phyloP scores from a whole-genome alignment of 2,888 invertebrate genomes.

The Ophion obscuratus region DNA sequence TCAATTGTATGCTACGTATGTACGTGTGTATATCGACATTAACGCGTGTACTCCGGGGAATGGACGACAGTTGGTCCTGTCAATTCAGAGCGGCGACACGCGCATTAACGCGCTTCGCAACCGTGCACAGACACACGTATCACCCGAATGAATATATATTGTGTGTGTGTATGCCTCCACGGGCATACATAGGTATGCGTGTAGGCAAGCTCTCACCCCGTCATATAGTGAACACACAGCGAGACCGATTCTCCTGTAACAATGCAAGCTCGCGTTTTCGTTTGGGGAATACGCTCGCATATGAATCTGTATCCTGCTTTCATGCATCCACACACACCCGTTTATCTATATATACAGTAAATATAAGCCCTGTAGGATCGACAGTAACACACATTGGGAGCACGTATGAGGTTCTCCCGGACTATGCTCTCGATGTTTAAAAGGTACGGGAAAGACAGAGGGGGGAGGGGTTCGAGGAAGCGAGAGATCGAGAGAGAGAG shows the following conservation, averaged over 20 bases:
- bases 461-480: slow-evolving; percentile 40
- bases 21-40: slow-evolving; percentile 48
- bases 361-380: not conserved
- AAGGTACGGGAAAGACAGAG: not conserved
- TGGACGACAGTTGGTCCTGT: slow-evolving; percentile 75
- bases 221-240: slow-evolving; percentile 17
- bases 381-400: not conserved
- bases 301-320: slow-evolving; percentile 51
- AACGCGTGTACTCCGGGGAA: slow-evolving; percentile 67
- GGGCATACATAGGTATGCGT: not conserved
- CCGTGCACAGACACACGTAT: slow-evolving; percentile 44
- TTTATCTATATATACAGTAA: slow-evolving; percentile 6
- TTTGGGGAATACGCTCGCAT: slow-evolving; percentile 40
- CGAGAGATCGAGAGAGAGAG: slow-evolving; percentile 53
- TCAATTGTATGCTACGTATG: slow-evolving; percentile 16
- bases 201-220: slow-evolving; percentile 21
- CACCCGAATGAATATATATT: not conserved
- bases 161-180: not conserved
- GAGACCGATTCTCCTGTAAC: slow-evolving; percentile 46
- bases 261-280: slow-evolving; percentile 59
- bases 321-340: not conserved
- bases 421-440: slow-evolving; percentile 53
- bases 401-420: slow-evolving; percentile 35
- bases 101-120: slow-evolving; percentile 78
- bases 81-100: slow-evolving; percentile 76